Evolutionary conservation across 2,797 vertebrate genomes (phyloP), one percentile per base, ranked within the genome.

Genomic region (Ataeniobius toweri): DNA sequence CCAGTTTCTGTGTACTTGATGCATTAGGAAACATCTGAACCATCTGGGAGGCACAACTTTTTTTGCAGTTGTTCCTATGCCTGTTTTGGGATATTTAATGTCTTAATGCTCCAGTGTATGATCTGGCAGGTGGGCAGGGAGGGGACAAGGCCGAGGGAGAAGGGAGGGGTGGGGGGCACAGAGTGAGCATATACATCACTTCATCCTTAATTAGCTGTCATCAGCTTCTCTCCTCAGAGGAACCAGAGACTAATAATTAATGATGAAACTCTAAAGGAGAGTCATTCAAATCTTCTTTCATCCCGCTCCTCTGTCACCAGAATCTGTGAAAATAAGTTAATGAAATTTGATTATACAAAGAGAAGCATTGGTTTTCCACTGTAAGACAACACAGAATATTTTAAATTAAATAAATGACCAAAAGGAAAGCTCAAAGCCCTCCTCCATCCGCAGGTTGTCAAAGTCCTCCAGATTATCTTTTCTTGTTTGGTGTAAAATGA

Each of bases 171-270:
- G n/a, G 18, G 76, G 12, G 24, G 1, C 44, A 44, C 31, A 31
- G 44, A 44, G 44, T 44, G 44, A 44, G 22, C 7, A 9, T 87
- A 94, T 93, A 95, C 90, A 94, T 94, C 92, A 93, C 92, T 93
- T 93, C 89, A 90, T 92, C 91, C 92, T 94, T 96, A 96, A 96
- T 96, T 95, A 95, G 94, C 94, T 95, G 94, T 96, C 95, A 95
- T 95, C 94, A 95, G 92, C 89, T 94, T 91, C 89, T 93, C 88
- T 93, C 93, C 94, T 88, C 91, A 86, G 94, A 95, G 94, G 91
- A 93, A 92, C 88, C 89, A 87, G 81, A 92, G 94, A 94, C 92
- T 95, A 95, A 95, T 95, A 96, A 95, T 95, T 95, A 96, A 95
- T 94, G 94, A 94, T 95, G 91, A 95, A 94, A 92, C 92, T 91